Conservation (phyloP, 1,140 invertebrate species). For the Archegozetes longisetosus region DNA sequence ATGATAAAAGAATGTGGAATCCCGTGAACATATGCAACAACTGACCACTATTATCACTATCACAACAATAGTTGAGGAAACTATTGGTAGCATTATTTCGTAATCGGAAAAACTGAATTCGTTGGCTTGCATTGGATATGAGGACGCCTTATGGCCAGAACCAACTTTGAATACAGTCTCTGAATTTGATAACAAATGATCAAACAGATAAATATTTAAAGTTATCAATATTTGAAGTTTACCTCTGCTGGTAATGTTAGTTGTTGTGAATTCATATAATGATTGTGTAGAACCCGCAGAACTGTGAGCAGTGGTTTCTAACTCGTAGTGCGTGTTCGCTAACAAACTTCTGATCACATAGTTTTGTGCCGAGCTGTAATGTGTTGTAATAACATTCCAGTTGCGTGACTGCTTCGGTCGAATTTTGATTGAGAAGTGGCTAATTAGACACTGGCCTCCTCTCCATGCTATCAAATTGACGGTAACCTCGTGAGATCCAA, state of each 20-base stretch:
- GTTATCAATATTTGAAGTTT: not conserved
- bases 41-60: constrained; percentile 3
- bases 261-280: constrained; percentile 15
- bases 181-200: not conserved
- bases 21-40: constrained; percentile 11
- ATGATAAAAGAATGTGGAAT: too few relatives aligned
- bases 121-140: constrained; percentile 5
- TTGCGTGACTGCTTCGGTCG: not conserved
- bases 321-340: constrained; percentile 9
- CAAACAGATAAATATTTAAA: not conserved
- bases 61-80: constrained; percentile 6
- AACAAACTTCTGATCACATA: constrained; percentile 6
- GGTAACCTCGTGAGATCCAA: constrained; percentile 1
- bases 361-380: not conserved
- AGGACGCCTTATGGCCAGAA: not conserved
- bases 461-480: constrained; percentile 15
- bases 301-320: constrained; percentile 14
- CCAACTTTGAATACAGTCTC: constrained; percentile 11
- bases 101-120: constrained; percentile 8
- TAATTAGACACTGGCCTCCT: constrained; percentile 17
- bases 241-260: constrained; percentile 3
- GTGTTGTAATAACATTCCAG: not conserved
- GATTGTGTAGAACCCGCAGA: constrained; percentile 15
- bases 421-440: constrained; percentile 11
- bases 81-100: constrained; percentile 3